A percentile compares a stretch with the other conserved stretches of the same genome.
Conservation (phyloP, 2,888 invertebrate genomes). For the Tridacna gigas region DNA sequence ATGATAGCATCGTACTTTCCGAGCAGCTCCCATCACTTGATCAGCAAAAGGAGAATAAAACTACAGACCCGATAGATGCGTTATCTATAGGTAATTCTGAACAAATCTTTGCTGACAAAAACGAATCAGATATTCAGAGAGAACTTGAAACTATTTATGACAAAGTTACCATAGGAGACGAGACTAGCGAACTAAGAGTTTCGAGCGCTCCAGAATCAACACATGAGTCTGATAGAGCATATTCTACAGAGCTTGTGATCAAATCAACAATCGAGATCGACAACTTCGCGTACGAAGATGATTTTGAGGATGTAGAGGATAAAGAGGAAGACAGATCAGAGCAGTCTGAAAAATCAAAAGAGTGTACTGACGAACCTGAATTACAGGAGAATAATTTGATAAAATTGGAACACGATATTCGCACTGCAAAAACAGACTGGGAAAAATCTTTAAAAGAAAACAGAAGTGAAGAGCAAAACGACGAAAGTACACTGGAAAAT, state of each 20-base stretch:
- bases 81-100: background rate
- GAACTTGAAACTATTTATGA: constrained; percentile 10
- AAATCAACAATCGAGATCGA: constrained; percentile 1
- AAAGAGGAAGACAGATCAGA: background rate
- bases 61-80: too few relatives aligned
- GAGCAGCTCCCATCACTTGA: too few relatives aligned
- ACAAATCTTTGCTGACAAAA: background rate
- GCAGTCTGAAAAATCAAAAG: background rate
- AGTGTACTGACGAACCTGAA: background rate
- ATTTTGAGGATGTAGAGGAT: constrained; percentile 27
- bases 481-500: background rate
- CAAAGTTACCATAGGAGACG: background rate
- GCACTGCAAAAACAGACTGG: constrained; percentile 6
- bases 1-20: too few relatives aligned
- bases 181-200: background rate
- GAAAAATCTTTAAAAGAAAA: constrained; percentile 1
- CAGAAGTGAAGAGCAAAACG: background rate
- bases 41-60: too few relatives aligned
- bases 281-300: constrained; percentile 15
- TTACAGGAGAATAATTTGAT: background rate
- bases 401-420: constrained; percentile 3
- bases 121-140: background rate
- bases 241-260: background rate
- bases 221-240: background rate
- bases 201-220: background rate